A percentile compares a stretch with the other conserved stretches of the same genome.
Evolutionary conservation across 2,888 invertebrate genomes (phyloP).

Genomic region (Ecliptopera silaceata): DNA sequence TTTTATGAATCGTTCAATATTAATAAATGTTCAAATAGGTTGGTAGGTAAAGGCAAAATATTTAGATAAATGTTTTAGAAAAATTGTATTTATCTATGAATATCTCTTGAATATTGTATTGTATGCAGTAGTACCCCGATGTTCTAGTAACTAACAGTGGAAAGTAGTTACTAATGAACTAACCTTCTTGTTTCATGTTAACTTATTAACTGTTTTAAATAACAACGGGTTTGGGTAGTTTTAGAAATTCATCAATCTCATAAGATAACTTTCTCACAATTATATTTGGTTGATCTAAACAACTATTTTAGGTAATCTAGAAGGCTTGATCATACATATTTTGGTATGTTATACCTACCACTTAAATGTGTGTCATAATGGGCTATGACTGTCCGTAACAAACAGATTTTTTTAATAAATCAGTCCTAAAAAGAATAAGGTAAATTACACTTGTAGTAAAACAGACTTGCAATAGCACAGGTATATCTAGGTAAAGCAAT

Average conservation of each 20-base stretch:
- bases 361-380: no score
- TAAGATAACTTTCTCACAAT: slow-evolving; percentile 22
- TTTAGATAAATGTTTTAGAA: slow-evolving; percentile 20
- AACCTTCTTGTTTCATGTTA: slow-evolving; percentile 58
- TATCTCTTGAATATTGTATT: slow-evolving; percentile 14
- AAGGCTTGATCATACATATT: neutral
- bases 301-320: neutral
- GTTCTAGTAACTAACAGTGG: slow-evolving; percentile 35
- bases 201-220: slow-evolving; percentile 46
- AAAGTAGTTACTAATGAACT: slow-evolving; percentile 43
- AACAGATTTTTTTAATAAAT: no score
- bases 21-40: slow-evolving; percentile 12
- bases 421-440: no score
- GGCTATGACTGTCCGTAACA: no score
- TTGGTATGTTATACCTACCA: no score
- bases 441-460: no score
- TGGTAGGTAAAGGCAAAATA: slow-evolving; percentile 6
- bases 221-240: slow-evolving; percentile 40
- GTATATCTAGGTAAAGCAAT: no score
- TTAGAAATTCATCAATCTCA: slow-evolving; percentile 32
- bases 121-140: slow-evolving; percentile 33
- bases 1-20: slow-evolving; percentile 1
- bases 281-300: neutral
- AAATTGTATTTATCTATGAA: slow-evolving; percentile 31
- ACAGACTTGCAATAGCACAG: no score